Conservation (phyloP, 2,113 vertebrate genomes). For the Platycercus adscitus region DNA sequence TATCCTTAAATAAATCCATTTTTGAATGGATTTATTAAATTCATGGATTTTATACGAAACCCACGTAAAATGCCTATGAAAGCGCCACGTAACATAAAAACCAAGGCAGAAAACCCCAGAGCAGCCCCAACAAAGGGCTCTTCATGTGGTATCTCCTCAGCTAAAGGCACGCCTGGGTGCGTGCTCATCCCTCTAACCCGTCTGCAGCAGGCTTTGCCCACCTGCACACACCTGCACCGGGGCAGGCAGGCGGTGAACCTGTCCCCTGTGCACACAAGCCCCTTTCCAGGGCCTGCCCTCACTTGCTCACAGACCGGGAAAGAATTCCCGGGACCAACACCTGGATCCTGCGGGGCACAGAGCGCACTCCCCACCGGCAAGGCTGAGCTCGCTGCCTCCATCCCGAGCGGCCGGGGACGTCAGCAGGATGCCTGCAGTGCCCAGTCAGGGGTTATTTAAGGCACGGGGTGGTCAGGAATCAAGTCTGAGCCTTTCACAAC, state of each 20-base stretch:
- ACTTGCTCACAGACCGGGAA: neutral
- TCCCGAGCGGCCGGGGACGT: neutral
- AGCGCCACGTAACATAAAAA: neutral
- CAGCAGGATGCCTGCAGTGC: neutral
- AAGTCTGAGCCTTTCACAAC: neutral
- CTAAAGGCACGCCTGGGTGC: neutral
- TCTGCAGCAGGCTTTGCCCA: neutral
- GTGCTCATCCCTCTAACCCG: neutral
- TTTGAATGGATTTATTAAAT: neutral
- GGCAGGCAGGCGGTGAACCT: neutral
- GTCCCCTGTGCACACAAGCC: neutral
- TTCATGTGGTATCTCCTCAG: neutral
- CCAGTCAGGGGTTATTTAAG: conserved; percentile 48
- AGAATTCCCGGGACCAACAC: neutral
- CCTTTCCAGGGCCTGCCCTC: neutral
- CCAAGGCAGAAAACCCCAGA: neutral
- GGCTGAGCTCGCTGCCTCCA: neutral
- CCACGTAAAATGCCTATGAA: neutral
- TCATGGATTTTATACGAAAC: neutral
- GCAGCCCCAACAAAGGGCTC: neutral
- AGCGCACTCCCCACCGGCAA: neutral
- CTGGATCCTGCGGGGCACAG: neutral
- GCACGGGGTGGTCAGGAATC: neutral
- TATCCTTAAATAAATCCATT: neutral
- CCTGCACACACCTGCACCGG: neutral